Conservation (phyloP, 1,140 invertebrate species). For the Trichomalopsis sarcophagae region DNA sequence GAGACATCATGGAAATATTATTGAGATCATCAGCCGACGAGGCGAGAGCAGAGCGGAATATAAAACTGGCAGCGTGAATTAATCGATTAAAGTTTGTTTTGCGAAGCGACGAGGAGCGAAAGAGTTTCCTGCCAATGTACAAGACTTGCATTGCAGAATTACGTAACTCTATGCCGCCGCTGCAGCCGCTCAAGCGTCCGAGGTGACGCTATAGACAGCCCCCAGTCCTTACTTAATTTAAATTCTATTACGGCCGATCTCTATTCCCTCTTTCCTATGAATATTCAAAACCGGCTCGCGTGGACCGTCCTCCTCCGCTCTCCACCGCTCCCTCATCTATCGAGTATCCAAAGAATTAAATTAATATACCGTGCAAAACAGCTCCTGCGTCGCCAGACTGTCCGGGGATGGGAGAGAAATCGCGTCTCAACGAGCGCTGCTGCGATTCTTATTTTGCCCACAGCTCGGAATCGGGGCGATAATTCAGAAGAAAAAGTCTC, state of each 20-base stretch:
- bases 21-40: not conserved
- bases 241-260: conserved; percentile 72
- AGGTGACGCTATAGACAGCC: not conserved
- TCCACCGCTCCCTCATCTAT: conserved; percentile 60
- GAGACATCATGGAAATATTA: not conserved
- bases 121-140: conserved; percentile 60
- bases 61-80: not conserved
- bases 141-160: conserved; percentile 58
- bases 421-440: not conserved
- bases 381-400: conserved; percentile 48
- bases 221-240: conserved; percentile 67
- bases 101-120: conserved; percentile 23
- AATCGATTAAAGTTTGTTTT: conserved; percentile 5
- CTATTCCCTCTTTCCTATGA: conserved; percentile 73
- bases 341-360: conserved; percentile 72
- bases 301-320: not conserved
- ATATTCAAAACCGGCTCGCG: conserved; percentile 67
- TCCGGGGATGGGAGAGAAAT: not conserved
- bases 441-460: conserved; percentile 46
- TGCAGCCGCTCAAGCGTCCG: conserved; percentile 41
- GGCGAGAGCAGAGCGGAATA: not conserved
- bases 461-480: not conserved
- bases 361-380: conserved; percentile 70
- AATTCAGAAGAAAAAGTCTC: conserved; percentile 13
- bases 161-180: conserved; percentile 46